Evolutionary conservation across 37 sponge, comb jelly and placozoan genomes (phyloP).

Genomic region (Bolinopsis microptera): DNA sequence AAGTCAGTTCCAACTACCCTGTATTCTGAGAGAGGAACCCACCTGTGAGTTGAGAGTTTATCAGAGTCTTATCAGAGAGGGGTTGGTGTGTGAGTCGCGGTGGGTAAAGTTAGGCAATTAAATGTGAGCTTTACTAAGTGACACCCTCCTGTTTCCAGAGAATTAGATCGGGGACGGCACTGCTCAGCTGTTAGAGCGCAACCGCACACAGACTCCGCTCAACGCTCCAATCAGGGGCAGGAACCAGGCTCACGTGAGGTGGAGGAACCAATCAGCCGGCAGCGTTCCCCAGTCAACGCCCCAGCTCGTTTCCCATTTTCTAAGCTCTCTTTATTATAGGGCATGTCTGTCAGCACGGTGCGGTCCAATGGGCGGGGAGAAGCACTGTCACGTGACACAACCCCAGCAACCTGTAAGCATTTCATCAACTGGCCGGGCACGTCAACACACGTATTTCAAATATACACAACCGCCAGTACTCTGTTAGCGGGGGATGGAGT

Average conservation of each 20-base stretch:
- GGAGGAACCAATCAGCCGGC: background rate
- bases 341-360: slow-evolving; percentile 42
- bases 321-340: slow-evolving; percentile 50
- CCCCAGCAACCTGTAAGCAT: slow-evolving; percentile 52
- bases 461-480: background rate
- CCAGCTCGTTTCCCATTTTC: slow-evolving; percentile 51
- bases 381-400: background rate
- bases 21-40: too few species aligned
- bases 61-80: background rate
- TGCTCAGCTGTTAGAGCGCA: background rate
- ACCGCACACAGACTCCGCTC: background rate
- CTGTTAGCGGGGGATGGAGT: background rate
- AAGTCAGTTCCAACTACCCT: too few species aligned
- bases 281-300: slow-evolving; percentile 37
- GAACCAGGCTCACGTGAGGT: background rate
- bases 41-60: too few species aligned
- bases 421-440: slow-evolving; percentile 31
- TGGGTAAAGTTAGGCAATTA: background rate
- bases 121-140: background rate
- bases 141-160: background rate
- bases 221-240: background rate
- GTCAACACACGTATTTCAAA: slow-evolving; percentile 18
- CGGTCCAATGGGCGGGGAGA: background rate
- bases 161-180: background rate
- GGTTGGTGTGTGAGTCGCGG: background rate